Percentiles rank a stretch among this genome's conserved stretches.
Evolutionary conservation across 2,888 invertebrate genomes (phyloP).

Genomic region (Auanema sp.): DNA sequence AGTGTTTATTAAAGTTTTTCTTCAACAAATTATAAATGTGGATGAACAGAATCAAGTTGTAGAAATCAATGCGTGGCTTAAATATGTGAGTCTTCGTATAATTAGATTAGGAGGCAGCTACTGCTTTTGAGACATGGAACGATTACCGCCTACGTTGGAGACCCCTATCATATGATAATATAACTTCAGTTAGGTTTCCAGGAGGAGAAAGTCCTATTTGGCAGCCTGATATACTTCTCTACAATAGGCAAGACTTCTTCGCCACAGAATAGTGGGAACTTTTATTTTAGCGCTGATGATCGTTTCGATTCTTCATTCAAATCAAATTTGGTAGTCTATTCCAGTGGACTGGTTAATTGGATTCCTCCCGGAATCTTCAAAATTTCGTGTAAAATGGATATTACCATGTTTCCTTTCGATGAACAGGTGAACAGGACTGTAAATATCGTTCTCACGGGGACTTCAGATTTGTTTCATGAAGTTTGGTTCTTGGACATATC

Average conservation of each 20-base stretch:
- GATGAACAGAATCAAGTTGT: slow-evolving; percentile 61
- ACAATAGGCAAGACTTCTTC: slow-evolving; percentile 36
- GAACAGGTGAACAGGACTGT: slow-evolving; percentile 30
- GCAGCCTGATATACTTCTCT: slow-evolving; percentile 53
- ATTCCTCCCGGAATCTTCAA: slow-evolving; percentile 53
- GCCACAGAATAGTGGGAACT: neutral
- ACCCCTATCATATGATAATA: slow-evolving; percentile 47
- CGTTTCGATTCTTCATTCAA: slow-evolving; percentile 51
- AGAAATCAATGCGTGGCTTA: slow-evolving; percentile 56
- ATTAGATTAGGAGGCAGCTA: neutral
- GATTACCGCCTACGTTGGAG: slow-evolving; percentile 52
- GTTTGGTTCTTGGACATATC: slow-evolving; percentile 99
- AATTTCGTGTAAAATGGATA: slow-evolving; percentile 50
- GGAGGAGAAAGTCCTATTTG: slow-evolving; percentile 47
- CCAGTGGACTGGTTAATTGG: slow-evolving; percentile 51
- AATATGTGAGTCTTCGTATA: slow-evolving; percentile 37
- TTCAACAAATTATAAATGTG: slow-evolving; percentile 67
- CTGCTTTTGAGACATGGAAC: slow-evolving; percentile 37
- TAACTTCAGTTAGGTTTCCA: slow-evolving; percentile 42
- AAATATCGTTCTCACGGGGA: neutral
- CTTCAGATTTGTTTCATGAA: slow-evolving; percentile 42
- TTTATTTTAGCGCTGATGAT: slow-evolving; percentile 48
- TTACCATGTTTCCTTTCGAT: slow-evolving; percentile 50
- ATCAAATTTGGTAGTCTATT: slow-evolving; percentile 49
- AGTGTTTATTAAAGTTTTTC: slow-evolving; percentile 49